These are phyloP conservation scores for Chiridota heheva DNA, from an alignment of 35 echinoderm and acorn worm genomes.

Conservation along the genomic window DNA sequence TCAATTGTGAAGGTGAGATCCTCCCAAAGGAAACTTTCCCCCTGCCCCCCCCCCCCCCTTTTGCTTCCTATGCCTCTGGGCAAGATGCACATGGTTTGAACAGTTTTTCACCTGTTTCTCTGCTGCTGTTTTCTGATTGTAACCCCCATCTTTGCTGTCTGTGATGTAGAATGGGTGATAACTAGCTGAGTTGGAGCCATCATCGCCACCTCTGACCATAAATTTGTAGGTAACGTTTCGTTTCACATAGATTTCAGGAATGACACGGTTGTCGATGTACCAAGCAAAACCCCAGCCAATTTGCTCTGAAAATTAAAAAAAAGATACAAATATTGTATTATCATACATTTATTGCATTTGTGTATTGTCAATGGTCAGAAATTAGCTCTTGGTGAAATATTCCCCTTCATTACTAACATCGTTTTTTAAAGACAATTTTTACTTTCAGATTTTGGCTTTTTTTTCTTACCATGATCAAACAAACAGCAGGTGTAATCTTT, in stretches of 20 bases:
- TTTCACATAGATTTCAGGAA: constrained; percentile 56
- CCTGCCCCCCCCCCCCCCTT: background rate
- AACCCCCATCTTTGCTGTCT: constrained; percentile 70
- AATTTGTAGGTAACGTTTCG: constrained; percentile 65
- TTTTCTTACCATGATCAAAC: too few relatives aligned
- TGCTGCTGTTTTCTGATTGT: constrained; percentile 44
- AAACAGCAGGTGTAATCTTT: too few relatives aligned
- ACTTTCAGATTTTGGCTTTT: too few relatives aligned
- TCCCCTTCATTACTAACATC: background rate
- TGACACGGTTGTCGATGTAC: constrained; percentile 70
- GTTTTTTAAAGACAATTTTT: background rate
- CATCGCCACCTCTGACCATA: constrained; percentile 54
- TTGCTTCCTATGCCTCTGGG: background rate
- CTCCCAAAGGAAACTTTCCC: too few relatives aligned
- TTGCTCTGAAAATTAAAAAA: constrained; percentile 14
- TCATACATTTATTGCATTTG: background rate
- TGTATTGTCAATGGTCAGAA: background rate
- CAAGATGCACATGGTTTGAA: background rate
- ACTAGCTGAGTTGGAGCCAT: background rate
- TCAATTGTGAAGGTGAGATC: too few relatives aligned
- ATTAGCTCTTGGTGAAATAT: background rate
- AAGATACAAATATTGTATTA: background rate
- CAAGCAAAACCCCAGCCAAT: constrained; percentile 79
- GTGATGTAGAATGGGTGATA: constrained; percentile 95
- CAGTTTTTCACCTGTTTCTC: constrained; percentile 58